Conservation (phyloP, 2,797 vertebrate species). For the Sardinella longiceps region DNA sequence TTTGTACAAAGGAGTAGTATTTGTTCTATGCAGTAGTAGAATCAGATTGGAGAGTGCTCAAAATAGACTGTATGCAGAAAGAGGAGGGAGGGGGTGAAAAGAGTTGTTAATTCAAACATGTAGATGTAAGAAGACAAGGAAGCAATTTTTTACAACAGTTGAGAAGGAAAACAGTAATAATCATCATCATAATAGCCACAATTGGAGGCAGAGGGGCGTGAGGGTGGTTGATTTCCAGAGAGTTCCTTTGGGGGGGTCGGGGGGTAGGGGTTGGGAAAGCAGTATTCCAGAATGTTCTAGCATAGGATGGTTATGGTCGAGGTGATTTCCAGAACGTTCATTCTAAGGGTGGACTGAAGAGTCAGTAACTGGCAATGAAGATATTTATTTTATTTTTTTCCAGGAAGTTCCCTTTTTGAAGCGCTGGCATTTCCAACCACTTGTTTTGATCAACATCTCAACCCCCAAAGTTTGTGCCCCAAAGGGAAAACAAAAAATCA, state of each 20-base stretch:
- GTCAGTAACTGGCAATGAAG: not conserved
- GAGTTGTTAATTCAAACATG: not conserved
- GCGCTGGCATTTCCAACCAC: not conserved
- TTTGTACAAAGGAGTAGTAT: conserved; percentile 5
- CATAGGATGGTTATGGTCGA: not conserved
- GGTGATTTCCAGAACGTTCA: not conserved
- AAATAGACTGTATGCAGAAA: conserved; percentile 19
- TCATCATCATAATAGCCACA: not conserved
- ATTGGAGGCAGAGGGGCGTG: not conserved
- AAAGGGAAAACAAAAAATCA: not conserved
- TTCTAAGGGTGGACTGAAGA: not conserved
- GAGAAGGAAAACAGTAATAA: not conserved
- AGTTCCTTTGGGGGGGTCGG: conserved; percentile 57
- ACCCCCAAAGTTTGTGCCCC: not conserved
- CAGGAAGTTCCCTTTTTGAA: not conserved
- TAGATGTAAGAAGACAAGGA: not conserved
- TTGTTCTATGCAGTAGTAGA: conserved; percentile 29
- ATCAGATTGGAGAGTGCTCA: conserved; percentile 39
- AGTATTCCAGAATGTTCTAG: not conserved
- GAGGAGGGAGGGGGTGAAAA: too few relatives aligned
- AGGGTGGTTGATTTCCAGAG: conserved; percentile 55
- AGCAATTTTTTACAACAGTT: conserved; percentile 36
- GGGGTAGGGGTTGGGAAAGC: not conserved
- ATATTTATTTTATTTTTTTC: conserved; percentile 1
- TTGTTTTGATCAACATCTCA: not conserved